These are phyloP conservation scores for Xenentodon cancila DNA, from an alignment of 2,797 vertebrate genomes.

Conservation along the genomic window DNA sequence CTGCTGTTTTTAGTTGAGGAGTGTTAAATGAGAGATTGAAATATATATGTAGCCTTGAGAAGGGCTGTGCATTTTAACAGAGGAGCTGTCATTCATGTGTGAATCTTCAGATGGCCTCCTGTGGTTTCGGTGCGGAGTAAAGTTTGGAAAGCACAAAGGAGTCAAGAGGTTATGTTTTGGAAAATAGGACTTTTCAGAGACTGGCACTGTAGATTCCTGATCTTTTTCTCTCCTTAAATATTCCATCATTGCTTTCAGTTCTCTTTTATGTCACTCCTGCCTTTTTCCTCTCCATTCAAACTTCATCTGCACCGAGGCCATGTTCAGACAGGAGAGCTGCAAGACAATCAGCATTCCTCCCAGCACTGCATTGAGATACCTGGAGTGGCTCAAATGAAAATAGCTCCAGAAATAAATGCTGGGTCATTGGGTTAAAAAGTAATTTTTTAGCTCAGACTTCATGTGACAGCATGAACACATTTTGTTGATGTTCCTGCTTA, in stretches of 20 bases:
- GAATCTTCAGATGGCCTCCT: conserved; percentile 33
- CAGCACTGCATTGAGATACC: not conserved
- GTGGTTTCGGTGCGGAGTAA: conserved; percentile 37
- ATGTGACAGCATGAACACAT: not conserved
- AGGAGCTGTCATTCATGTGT: conserved; percentile 34
- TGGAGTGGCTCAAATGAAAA: not conserved
- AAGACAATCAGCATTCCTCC: conserved; percentile 7
- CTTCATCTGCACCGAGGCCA: not conserved
- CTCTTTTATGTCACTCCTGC: not conserved
- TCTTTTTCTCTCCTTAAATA: conserved; percentile 15
- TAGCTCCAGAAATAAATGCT: not conserved
- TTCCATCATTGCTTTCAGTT: conserved; percentile 31
- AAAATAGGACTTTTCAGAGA: conserved; percentile 40
- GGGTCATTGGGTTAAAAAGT: not conserved
- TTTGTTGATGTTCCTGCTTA: not conserved
- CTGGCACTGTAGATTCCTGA: conserved; percentile 24
- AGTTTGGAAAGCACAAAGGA: conserved; percentile 46
- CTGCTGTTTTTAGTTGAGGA: conserved; percentile 62
- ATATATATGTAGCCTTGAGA: conserved; percentile 43
- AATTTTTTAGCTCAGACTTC: not conserved
- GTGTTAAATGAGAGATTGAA: conserved; percentile 69
- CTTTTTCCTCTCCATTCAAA: conserved; percentile 2
- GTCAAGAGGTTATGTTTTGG: conserved; percentile 35
- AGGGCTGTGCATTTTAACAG: conserved; percentile 9
- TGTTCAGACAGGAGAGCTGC: not conserved